Base-by-base conservation (phyloP, 2,888 invertebrate species). In the Teleiodes luculella region DNA sequence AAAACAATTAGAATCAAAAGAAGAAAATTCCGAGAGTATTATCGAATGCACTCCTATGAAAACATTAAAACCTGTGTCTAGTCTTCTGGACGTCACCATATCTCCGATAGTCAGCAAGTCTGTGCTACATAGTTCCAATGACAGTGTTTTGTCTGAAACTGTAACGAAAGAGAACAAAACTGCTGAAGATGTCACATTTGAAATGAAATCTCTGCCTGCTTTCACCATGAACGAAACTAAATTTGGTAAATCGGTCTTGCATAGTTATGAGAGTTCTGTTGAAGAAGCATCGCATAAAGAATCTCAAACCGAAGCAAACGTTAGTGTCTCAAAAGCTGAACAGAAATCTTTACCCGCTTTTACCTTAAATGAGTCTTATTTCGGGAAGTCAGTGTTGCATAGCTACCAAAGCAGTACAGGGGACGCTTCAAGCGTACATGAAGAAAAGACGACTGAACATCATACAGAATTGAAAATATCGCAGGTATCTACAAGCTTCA, bases 31-130 rank as follows among this genome's bases (percentile, higher is more conserved):
- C 0, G 78, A 79, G 36, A 66, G 37, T 1, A 63, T 57, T 2
- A 71, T 86, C 28, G 80, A 86, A 71, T 83, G 83, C 56, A 89
- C 88, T 18, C 89, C 89, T 1, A 74, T 83, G 78, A 89, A 88
- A 55, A 53, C 76, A 1, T 56, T 66, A 3, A 82, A 80, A 66
- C 74, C 76, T 57, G 64, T 67, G 0, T 62, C 76, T 0, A 73
- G 67, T 53, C 63, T 87, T 0, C 77, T 88, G 77, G 86, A 88
- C 37, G 77, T 87, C 0, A 82, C 84, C 0, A 67, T 89, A 36
- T 89, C 89, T 1, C 89, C 89, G 1, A 89, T 89, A 55, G 71
- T 74, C 10, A 80, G 87, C 61, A 86, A 86, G 65, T 87, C 89
- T 0, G 61, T 88, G 5, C 63, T 89, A 36, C 78, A 76, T 56